Base-by-base conservation (phyloP, 2,888 invertebrate species). In the Schrankia costaestrigalis region DNA sequence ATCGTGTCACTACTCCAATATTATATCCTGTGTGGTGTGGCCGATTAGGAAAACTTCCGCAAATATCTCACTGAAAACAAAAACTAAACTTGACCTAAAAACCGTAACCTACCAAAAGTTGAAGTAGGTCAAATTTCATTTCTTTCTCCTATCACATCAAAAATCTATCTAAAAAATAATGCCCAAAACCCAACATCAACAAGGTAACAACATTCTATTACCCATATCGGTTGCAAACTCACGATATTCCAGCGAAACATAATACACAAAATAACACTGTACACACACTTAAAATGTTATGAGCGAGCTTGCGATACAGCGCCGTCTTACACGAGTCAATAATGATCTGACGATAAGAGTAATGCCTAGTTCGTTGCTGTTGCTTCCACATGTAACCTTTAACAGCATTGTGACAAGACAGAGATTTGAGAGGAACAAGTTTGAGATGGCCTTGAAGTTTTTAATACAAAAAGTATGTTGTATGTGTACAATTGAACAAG, bases 281-380 rank as follows among this genome's bases (percentile, higher is more conserved):
- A 26, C 6, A 12, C n/a, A 18, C 26, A 24, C 29, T 30, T 35
- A 21, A 26, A 25, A 30, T 19, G 26, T 31, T 9, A 31, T 14
- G n/a, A 9, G 21, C 24, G 26, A 26, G 30, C 35, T 26, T 30
- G 13, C 12, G 25, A 28, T 28, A 13, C 14, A 35, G 40, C 29
- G 42, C 15, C 21, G 21, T n/a, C n/a, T n/a, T 32, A 42, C 39
- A 41, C 22, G 41, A 31, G 28, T 13, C 13, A 32, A 36, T 46
- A 38, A 37, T 19, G 49, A 24, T 35, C n/a, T 25, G 24, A 15
- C 31, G 53, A 49, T 55, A 56, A 58, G 45, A 38, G 17, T n/a
- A n/a, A 29, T 26, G 31, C 37, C 29, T 34, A 36, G 37, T 46
- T 44, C 37, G 39, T 31, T 19, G 26, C 24, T 28, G 23, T 11